Evolutionary conservation across 92 coral and sea anemone genomes (phyloP).

Genomic region (Zoanthus gigantus): DNA sequence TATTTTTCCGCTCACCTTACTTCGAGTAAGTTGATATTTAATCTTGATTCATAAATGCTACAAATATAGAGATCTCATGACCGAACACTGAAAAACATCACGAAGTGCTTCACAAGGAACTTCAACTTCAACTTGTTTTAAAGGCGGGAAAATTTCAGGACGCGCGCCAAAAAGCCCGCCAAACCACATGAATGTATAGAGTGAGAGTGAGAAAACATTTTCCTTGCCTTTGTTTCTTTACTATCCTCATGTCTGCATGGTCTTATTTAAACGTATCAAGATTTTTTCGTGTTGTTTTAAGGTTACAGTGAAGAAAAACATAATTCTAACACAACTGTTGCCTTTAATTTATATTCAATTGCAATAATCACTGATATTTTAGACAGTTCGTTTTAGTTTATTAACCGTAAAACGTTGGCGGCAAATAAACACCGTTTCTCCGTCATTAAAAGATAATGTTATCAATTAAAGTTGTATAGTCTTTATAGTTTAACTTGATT

Average conservation of each 20-base stretch:
- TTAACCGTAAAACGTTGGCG: background rate
- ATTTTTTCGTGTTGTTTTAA: too few species aligned
- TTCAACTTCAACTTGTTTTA: too few species aligned
- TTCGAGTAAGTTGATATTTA: too few species aligned
- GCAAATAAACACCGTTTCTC: background rate
- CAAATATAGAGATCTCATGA: too few species aligned
- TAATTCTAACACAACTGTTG: constrained; percentile 7
- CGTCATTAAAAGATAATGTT: background rate
- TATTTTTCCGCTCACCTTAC: too few species aligned
- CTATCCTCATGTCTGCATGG: background rate
- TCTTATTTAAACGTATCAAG: background rate
- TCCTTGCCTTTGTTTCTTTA: background rate
- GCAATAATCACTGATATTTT: background rate
- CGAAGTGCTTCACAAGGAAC: too few species aligned
- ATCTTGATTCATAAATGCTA: too few species aligned
- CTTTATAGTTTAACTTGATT: background rate
- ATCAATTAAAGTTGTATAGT: background rate
- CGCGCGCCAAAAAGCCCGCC: too few species aligned
- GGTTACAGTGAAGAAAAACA: background rate
- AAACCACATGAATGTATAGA: too few species aligned
- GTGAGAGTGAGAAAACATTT: too few species aligned
- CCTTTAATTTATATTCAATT: background rate
- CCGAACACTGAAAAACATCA: too few species aligned
- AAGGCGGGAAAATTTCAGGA: too few species aligned
- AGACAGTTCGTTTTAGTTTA: background rate